Evolutionary conservation across 2,888 invertebrate species (phyloP), one percentile per base, ranked within the genome.

Genomic region (Dryobota labecula): DNA sequence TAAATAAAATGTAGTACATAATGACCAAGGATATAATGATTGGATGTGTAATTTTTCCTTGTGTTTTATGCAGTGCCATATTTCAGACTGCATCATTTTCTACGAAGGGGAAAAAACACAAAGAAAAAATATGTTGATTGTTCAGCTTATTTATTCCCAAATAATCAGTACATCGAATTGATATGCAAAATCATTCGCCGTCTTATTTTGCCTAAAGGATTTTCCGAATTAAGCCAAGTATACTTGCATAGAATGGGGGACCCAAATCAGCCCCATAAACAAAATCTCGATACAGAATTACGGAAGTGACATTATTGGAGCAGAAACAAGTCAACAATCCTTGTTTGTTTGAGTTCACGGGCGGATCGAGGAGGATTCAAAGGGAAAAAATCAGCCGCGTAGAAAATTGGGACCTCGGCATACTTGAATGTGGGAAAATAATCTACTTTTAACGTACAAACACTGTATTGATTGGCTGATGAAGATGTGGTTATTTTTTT

Each of bases 301-400:
- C 84, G 80, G 84, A 84, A 82, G 85, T 78, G 80, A 82, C 82
- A 76, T 80, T 83, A 85, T 82, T 82, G 81, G 78, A 67, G 84
- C 78, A 78, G 80, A 86, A 86, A 78, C 62, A 81, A 84, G 86
- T 84, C 84, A 86, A 86, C 85, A 85, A 86, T 86, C 65, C 80
- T 65, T 83, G 83, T 86, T 86, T 86, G 86, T 86, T 86, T 80
- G 81, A 85, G 78, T 84, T 78, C 77, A 78, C 69, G 76, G 70
- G 27, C 57, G 69, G 76, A 67, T 73, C 76, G 81, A 57, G 54
- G 68, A 73, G 73, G 79, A 84, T 84, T 78, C 76, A 78, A 78
- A 74, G 70, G 70, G 80, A 78, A 80, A 78, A 82, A 84, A 78
- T 76, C 84, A 80, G 84, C 78, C 76, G 78, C 72, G 82, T 80